A percentile compares a stretch with the other conserved stretches of the same genome.
These are phyloP conservation scores for Eleutherodactylus coqui DNA, from an alignment of 2,797 vertebrate genomes.

Conservation along the genomic window DNA sequence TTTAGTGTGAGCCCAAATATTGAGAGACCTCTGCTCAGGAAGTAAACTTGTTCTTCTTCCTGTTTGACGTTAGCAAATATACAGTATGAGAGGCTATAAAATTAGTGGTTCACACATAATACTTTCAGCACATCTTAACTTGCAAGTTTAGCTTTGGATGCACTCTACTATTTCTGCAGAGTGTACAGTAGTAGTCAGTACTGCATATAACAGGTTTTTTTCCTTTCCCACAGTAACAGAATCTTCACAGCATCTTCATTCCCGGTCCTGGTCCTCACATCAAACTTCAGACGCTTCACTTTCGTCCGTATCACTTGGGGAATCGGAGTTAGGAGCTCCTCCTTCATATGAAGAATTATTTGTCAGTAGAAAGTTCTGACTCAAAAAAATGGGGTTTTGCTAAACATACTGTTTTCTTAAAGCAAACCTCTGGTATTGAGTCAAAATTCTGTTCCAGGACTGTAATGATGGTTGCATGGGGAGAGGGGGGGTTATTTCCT, in stretches of 20 bases:
- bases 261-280: conserved; percentile 50
- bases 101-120: neutral
- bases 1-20: no score
- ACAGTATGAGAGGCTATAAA: neutral
- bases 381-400: neutral
- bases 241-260: neutral
- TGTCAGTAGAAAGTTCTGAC: conserved; percentile 66
- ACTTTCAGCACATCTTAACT: neutral
- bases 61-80: neutral
- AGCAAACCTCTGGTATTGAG: neutral
- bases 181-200: conserved; percentile 3
- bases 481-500: no score
- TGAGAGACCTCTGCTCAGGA: neutral
- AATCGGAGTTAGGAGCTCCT: conserved; percentile 63
- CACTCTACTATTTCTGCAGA: neutral
- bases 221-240: conserved; percentile 69
- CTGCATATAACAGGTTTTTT: neutral
- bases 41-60: neutral
- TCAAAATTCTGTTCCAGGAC: no score
- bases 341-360: conserved; percentile 75
- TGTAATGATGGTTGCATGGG: no score
- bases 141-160: neutral
- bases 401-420: neutral
- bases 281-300: conserved; percentile 30
- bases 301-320: neutral